A percentile compares a stretch with the other conserved stretches of the same genome.
These are phyloP conservation scores for Ictalurus furcatus DNA, from an alignment of 2,113 vertebrate genomes.

Conservation along the genomic window DNA sequence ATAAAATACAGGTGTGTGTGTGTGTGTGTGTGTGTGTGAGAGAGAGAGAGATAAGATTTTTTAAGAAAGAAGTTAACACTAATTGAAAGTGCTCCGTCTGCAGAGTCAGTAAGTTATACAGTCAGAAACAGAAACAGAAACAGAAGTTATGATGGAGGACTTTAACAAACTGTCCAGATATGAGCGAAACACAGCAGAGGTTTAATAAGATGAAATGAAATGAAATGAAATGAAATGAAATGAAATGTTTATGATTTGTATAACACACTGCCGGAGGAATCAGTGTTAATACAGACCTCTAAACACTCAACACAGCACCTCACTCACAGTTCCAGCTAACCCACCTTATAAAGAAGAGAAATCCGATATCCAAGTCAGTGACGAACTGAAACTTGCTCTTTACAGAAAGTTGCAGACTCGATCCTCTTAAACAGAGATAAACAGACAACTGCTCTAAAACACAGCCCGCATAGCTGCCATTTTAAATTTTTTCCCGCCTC, in stretches of 20 bases:
- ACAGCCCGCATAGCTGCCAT: slow-evolving; percentile 22
- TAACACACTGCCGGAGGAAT: too few species aligned
- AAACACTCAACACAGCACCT: too few species aligned
- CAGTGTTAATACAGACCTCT: too few species aligned
- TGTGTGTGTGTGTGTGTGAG: too few species aligned
- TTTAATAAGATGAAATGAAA: too few species aligned
- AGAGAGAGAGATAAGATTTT: too few species aligned
- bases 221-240: too few species aligned
- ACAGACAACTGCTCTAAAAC: not conserved
- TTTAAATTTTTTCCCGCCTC: slow-evolving; percentile 56
- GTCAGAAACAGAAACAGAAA: not conserved
- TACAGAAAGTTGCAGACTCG: not conserved
- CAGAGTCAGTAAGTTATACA: not conserved
- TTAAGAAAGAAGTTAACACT: too few species aligned
- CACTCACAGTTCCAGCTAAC: not conserved
- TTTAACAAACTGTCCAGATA: not conserved
- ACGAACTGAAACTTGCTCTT: not conserved
- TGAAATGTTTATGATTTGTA: too few species aligned
- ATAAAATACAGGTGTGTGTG: too few species aligned
- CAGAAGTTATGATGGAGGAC: not conserved
- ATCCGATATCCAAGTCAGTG: not conserved
- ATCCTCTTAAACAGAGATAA: not conserved
- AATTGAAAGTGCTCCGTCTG: too few species aligned
- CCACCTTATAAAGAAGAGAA: not conserved
- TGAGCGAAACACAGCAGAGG: too few species aligned